A percentile compares a stretch with the other conserved stretches of the same genome.
Evolutionary conservation across 1,140 invertebrate species (phyloP).

Genomic region (Magallana ariakensis): DNA sequence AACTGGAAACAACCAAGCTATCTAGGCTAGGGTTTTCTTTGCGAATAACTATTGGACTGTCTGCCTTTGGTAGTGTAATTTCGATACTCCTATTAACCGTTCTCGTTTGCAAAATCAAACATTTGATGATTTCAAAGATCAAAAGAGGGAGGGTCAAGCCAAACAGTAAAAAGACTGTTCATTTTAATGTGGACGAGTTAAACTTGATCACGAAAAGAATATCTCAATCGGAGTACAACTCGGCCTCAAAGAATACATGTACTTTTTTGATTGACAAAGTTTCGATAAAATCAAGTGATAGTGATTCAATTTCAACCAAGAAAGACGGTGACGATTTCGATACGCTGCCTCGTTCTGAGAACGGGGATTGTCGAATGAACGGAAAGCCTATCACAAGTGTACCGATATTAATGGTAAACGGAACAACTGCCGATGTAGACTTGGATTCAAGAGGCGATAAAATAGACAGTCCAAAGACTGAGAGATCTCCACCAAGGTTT

Average conservation of each 20-base stretch:
- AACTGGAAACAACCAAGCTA: not conserved
- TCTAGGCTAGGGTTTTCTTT: not conserved
- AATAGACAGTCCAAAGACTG: not conserved
- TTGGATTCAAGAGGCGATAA: not conserved
- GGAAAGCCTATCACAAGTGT: not conserved
- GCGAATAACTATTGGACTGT: not conserved
- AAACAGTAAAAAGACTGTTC: not conserved
- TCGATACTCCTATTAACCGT: not conserved
- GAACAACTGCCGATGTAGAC: not conserved
- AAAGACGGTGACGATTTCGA: not conserved
- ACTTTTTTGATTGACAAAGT: not conserved
- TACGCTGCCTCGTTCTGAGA: not conserved
- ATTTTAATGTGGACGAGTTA: not conserved
- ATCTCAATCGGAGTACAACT: not conserved
- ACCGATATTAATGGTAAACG: not conserved
- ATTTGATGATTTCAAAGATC: not conserved
- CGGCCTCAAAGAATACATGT: not conserved
- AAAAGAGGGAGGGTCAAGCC: not conserved
- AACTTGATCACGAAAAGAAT: not conserved
- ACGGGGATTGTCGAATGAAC: not conserved
- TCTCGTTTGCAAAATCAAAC: conserved; percentile 3
- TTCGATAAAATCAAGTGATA: not conserved
- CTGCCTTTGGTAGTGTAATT: conserved; percentile 1
- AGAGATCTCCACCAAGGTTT: not conserved
- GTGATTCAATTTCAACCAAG: not conserved